Evolutionary conservation across 2,113 vertebrate species (phyloP).

Genomic region (Scortum barcoo): DNA sequence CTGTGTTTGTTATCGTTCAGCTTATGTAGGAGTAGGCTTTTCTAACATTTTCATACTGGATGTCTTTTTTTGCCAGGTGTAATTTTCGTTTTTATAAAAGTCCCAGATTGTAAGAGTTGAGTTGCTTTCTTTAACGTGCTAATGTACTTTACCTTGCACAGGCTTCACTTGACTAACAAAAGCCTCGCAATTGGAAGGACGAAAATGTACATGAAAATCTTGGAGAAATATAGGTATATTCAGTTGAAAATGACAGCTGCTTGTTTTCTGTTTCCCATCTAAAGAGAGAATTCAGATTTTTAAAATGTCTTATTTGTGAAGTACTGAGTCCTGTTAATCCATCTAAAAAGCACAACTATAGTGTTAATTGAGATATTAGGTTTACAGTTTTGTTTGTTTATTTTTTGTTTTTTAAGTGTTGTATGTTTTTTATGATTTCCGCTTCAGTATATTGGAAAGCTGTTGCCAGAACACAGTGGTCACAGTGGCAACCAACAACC

Average conservation of each 20-base stretch:
- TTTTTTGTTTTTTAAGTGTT: constrained; percentile 13
- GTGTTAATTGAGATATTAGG: constrained; percentile 3
- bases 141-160: constrained; percentile 34
- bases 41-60: constrained; percentile 52
- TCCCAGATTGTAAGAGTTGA: constrained; percentile 34
- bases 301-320: constrained; percentile 48
- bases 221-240: constrained; percentile 62
- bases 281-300: constrained; percentile 46
- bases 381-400: too few relatives aligned
- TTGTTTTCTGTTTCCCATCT: constrained; percentile 57
- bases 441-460: background rate
- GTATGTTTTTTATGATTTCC: constrained; percentile 20
- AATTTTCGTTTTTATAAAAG: background rate
- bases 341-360: constrained; percentile 45
- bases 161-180: constrained; percentile 48
- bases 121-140: constrained; percentile 44
- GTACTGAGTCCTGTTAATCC: constrained; percentile 40
- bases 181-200: constrained; percentile 52
- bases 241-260: constrained; percentile 50
- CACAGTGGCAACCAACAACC: constrained; percentile 26
- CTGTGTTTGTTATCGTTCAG: constrained; percentile 37
- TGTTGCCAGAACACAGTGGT: constrained; percentile 9
- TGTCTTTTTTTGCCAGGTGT: constrained; percentile 28
- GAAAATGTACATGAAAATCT: constrained; percentile 58
- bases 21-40: constrained; percentile 54